phyloP scores from a whole-genome alignment of 2,888 invertebrate species.

The Nomada hirtipes region DNA sequence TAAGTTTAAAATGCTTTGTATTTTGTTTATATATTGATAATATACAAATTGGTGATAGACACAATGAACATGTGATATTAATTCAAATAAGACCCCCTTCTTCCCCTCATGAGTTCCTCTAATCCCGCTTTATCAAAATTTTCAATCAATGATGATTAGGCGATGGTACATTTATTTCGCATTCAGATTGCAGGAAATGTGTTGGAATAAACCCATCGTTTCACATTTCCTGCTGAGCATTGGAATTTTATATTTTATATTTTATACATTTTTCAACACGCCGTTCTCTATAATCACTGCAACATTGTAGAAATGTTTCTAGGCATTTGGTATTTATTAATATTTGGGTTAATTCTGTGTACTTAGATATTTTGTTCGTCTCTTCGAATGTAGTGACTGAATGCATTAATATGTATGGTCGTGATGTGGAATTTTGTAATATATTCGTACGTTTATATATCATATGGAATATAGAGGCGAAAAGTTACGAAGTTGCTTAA shows the following conservation, averaged over 20 bases:
- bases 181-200: conserved; percentile 56
- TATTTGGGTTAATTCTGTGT: conserved; percentile 66
- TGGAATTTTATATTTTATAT: conserved; percentile 38
- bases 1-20: conserved; percentile 74
- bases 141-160: conserved; percentile 41
- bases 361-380: conserved; percentile 30
- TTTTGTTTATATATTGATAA: conserved; percentile 74
- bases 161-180: conserved; percentile 42
- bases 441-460: conserved; percentile 34
- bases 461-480: conserved; percentile 27
- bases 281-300: conserved; percentile 76
- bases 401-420: conserved; percentile 44
- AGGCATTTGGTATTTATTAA: conserved; percentile 46
- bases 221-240: conserved; percentile 55
- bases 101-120: conserved; percentile 69
- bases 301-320: conserved; percentile 44
- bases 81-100: conserved; percentile 75
- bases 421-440: conserved; percentile 45
- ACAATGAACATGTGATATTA: conserved; percentile 75
- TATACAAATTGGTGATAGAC: conserved; percentile 77
- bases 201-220: conserved; percentile 66
- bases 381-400: conserved; percentile 35
- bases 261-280: conserved; percentile 63
- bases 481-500: conserved; percentile 23
- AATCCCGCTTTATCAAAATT: conserved; percentile 70